Base-by-base conservation (phyloP, 2,113 vertebrate species). In the Gavia stellata region DNA sequence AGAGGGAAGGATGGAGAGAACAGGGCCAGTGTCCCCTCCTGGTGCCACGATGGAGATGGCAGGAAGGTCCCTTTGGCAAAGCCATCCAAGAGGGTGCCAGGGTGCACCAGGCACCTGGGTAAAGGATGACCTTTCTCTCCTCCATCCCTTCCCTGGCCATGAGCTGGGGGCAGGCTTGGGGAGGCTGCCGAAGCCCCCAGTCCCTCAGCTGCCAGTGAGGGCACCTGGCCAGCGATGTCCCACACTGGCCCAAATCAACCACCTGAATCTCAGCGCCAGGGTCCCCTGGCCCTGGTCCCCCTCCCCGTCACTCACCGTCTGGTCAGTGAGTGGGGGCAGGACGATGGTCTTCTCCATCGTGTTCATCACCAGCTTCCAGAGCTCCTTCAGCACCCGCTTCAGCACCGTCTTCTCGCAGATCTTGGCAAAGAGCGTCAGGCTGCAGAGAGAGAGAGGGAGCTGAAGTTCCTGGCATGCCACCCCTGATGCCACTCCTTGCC, bases 301-400 rank as follows among this genome's bases (percentile, higher is more conserved):
- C 17, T 56, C 61, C 52, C 7, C 2, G 3, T 34, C 59, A 89
- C 98, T 99, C 98, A 99, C 99, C 98, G 99, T 99, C 98, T 99
- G 99, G 98, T 99, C 99, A 0, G 99, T 99, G 88, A 99, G 98
- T 0, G 99, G 99, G 0, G 99, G 99, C 82, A 99, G 98, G 23
- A 99, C 99, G 0, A 99, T 99, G 40, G 99, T 99, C 97, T 99
- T 99, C 97, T 99, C 99, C 99, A 99, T 99, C 17, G 99, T 99
- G 98, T 99, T 99, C 99, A 99, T 99, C 88, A 99, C 99, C 93
- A 99, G 98, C 96, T 99, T 99, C 99, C 99, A 99, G 56, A 99
- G 97, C 96, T 99, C 99, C 98, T 99, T 99, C 97, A 99, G 95
- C 92, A 99, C 99, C 3, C 99, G 98, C 94, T 99, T 99, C 98